These are phyloP conservation scores for Tenualosa thibaudeaui DNA, from an alignment of 2,797 vertebrate genomes.

Conservation along the genomic window DNA sequence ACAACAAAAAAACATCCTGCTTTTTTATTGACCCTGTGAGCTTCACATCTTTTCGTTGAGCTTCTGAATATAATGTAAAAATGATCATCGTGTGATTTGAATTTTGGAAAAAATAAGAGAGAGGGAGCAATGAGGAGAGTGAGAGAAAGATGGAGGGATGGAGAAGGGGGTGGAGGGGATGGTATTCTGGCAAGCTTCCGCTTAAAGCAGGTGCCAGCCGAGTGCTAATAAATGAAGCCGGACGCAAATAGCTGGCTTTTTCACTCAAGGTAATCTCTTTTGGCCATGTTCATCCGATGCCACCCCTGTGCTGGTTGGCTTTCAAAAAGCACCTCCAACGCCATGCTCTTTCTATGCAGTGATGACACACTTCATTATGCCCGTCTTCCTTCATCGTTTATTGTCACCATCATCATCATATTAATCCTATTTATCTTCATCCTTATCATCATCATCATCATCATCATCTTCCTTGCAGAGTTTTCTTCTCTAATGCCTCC, in stretches of 20 bases:
- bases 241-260: slow-evolving; percentile 74
- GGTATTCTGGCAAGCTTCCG: slow-evolving; percentile 38
- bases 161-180: not conserved
- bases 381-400: not conserved
- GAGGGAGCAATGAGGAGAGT: not conserved
- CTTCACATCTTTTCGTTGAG: not conserved
- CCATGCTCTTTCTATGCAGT: slow-evolving; percentile 37
- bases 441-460: not conserved
- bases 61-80: not conserved
- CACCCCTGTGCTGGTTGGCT: slow-evolving; percentile 1
- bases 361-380: slow-evolving; percentile 34
- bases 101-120: not conserved
- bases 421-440: slow-evolving; percentile 42
- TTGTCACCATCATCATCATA: not conserved
- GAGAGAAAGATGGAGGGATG: not conserved
- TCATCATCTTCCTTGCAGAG: not conserved
- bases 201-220: slow-evolving; percentile 72
- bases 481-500: slow-evolving; percentile 14
- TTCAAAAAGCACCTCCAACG: not conserved
- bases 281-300: slow-evolving; percentile 56
- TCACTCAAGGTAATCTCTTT: slow-evolving; percentile 73
- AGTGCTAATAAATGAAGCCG: slow-evolving; percentile 76
- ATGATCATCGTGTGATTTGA: not conserved
- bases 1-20: not conserved
- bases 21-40: not conserved